Evolutionary conservation across 2,888 invertebrate genomes (phyloP).

Genomic region (Imbricaverruca yamaguchii): DNA sequence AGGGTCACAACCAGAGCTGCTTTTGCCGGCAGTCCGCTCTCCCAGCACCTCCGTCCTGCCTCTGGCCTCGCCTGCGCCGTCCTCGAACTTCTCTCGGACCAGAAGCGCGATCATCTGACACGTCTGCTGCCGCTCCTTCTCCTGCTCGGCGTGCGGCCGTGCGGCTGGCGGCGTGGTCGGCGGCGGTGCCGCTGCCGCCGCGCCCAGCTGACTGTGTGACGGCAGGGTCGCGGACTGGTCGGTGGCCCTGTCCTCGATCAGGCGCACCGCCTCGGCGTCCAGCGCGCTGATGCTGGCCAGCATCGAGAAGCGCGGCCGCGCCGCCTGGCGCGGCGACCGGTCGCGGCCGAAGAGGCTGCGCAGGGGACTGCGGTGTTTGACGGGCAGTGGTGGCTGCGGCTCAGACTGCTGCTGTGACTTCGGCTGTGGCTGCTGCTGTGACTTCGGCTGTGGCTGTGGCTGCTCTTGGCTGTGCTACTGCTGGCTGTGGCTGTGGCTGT

Average conservation of each 20-base stretch:
- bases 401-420: no score
- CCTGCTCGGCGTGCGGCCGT: neutral
- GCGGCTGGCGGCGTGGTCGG: neutral
- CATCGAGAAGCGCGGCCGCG: neutral
- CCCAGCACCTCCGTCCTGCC: neutral
- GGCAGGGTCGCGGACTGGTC: conserved; percentile 1
- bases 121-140: neutral
- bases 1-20: no score
- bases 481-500: neutral
- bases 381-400: conserved; percentile 8
- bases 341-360: neutral
- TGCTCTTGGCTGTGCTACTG: no score
- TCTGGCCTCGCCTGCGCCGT: neutral
- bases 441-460: neutral
- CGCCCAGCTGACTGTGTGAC: neutral
- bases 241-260: neutral
- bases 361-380: conserved; percentile 4
- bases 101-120: neutral
- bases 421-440: neutral
- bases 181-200: neutral
- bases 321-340: neutral
- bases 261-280: neutral
- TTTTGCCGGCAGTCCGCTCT: no score
- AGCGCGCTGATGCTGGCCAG: conserved; percentile 2
- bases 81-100: conserved; percentile 9